These are phyloP conservation scores for Cossypha niveicapilla DNA, from an alignment of 2,797 vertebrate genomes.

Conservation along the genomic window DNA sequence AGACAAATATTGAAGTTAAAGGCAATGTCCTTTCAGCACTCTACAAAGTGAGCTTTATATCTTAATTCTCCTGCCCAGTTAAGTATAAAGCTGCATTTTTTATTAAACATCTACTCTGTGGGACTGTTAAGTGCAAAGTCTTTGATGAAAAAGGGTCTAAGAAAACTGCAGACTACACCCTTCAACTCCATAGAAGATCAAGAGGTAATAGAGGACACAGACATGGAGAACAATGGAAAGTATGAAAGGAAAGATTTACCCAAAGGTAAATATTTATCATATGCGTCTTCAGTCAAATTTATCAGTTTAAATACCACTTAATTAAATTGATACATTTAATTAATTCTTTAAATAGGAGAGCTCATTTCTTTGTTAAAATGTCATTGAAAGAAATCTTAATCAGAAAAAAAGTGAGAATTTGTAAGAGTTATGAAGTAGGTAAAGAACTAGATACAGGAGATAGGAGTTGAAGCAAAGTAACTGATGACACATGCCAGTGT, in stretches of 20 bases:
- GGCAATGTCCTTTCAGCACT: neutral
- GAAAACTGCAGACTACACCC: fast-evolving
- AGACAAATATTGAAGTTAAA: neutral
- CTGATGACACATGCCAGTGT: neutral
- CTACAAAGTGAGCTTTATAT: neutral
- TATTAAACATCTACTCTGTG: neutral
- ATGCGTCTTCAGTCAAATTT: neutral
- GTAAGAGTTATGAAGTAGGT: neutral
- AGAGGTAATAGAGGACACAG: neutral
- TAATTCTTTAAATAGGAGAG: neutral
- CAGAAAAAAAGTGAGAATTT: neutral
- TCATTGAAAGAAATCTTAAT: neutral
- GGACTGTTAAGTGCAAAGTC: neutral
- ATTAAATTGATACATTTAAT: neutral
- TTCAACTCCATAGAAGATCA: neutral
- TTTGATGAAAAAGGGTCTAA: neutral
- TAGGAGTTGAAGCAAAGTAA: neutral
- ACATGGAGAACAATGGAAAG: neutral
- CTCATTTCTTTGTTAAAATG: neutral
- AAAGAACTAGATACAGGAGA: neutral
- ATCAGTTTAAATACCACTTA: neutral
- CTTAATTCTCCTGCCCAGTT: neutral
- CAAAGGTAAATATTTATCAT: neutral
- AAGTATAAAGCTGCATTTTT: neutral
- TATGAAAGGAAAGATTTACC: neutral